Evolutionary conservation across 2,888 invertebrate species (phyloP).

Genomic region (Vannuccia rotundouncinata): DNA sequence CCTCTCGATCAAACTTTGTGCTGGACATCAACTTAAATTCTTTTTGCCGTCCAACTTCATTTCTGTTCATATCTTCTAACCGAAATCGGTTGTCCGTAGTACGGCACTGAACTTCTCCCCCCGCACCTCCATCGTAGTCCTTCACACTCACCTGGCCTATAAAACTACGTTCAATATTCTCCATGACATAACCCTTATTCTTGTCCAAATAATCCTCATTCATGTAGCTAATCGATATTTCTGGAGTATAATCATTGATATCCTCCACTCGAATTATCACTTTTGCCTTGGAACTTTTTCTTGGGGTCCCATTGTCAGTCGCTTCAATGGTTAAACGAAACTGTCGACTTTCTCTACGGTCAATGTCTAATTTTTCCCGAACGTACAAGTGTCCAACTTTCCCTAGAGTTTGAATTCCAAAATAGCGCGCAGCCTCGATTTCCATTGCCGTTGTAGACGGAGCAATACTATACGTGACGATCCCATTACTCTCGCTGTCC

Average conservation of each 20-base stretch:
- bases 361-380: not conserved
- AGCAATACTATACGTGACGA: slow-evolving; percentile 1
- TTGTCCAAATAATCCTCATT: slow-evolving; percentile 1
- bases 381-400: not conserved
- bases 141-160: not conserved
- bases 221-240: slow-evolving; percentile 7
- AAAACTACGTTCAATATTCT: not conserved
- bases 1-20: slow-evolving; percentile 18
- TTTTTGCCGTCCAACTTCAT: not conserved
- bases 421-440: not conserved
- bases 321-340: not conserved
- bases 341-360: not conserved
- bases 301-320: not conserved
- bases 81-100: not conserved
- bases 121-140: not conserved
- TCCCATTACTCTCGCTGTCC: not conserved
- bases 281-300: not conserved
- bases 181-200: not conserved
- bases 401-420: not conserved
- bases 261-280: not conserved
- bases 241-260: slow-evolving; percentile 1
- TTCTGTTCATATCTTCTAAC: slow-evolving; percentile 17
- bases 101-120: slow-evolving; percentile 23
- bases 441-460: not conserved
- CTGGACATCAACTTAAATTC: slow-evolving; percentile 8